These are phyloP conservation scores for Malurus melanocephalus DNA, from an alignment of 2,113 vertebrate species.

Conservation along the genomic window DNA sequence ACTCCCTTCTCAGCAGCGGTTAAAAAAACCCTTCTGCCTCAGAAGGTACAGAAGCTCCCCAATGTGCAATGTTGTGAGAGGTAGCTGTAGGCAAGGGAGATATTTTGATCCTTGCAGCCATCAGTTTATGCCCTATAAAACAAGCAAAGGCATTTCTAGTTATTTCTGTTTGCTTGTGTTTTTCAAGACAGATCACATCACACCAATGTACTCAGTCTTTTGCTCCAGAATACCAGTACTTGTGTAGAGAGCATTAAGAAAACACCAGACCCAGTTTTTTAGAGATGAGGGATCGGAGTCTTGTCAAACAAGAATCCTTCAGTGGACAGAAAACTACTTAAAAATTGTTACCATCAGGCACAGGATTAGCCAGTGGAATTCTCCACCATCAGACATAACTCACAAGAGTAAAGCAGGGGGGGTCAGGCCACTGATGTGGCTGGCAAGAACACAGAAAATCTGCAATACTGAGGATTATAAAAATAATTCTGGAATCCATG, in stretches of 20 bases:
- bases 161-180: not conserved
- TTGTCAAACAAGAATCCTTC: not conserved
- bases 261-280: not conserved
- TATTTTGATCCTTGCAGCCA: constrained; percentile 3
- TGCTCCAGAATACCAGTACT: not conserved
- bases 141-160: not conserved
- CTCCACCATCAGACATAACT: not conserved
- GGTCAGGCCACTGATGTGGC: not conserved
- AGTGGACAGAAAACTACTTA: not conserved
- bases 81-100: constrained; percentile 23
- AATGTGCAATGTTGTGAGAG: not conserved
- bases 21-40: constrained; percentile 30
- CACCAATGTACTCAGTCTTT: rapidly evolving
- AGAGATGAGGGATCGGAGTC: not conserved
- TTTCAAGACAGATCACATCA: not conserved
- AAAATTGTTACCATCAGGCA: not conserved
- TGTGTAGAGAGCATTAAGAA: not conserved
- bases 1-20: not conserved
- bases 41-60: constrained; percentile 5
- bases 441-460: not conserved
- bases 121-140: not conserved
- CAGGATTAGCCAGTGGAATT: not conserved
- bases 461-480: not conserved
- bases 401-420: not conserved
- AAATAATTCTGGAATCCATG: not conserved